These are phyloP conservation scores for Biston betularia DNA, from an alignment of 2,888 invertebrate species.

Conservation along the genomic window DNA sequence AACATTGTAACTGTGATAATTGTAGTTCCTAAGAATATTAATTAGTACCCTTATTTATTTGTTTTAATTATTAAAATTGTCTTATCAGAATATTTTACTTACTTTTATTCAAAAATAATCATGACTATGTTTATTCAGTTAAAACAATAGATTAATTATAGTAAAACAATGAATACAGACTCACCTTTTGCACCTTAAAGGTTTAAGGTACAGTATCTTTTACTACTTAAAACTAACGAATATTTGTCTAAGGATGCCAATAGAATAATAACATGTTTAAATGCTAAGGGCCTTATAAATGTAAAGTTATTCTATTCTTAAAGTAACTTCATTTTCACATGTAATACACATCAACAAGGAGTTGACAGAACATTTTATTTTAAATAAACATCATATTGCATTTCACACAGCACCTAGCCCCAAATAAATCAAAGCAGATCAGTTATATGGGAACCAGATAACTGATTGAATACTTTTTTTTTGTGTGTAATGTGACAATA, in stretches of 20 bases:
- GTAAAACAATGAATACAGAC: neutral
- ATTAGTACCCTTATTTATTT: slow-evolving; percentile 28
- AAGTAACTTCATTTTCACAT: no score
- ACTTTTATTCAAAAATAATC: slow-evolving; percentile 1
- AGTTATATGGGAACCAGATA: no score
- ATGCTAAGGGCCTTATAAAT: neutral
- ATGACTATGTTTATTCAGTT: slow-evolving; percentile 15
- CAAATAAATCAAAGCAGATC: no score
- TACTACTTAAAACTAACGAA: neutral
- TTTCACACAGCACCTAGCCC: no score
- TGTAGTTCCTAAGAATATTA: slow-evolving; percentile 42
- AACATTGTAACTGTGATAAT: slow-evolving; percentile 36
- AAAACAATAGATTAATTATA: neutral
- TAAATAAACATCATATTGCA: no score
- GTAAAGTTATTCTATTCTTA: no score
- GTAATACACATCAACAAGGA: no score
- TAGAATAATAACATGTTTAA: neutral
- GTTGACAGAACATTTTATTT: no score
- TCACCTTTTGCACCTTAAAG: neutral
- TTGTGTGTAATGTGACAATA: no score
- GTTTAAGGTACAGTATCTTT: neutral
- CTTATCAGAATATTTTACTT: neutral
- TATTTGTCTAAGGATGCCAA: neutral
- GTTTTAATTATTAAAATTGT: slow-evolving; percentile 26
- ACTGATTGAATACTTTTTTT: no score